Conservation (phyloP, 2,888 invertebrate genomes). For the Lepetodrilus schrolli region DNA sequence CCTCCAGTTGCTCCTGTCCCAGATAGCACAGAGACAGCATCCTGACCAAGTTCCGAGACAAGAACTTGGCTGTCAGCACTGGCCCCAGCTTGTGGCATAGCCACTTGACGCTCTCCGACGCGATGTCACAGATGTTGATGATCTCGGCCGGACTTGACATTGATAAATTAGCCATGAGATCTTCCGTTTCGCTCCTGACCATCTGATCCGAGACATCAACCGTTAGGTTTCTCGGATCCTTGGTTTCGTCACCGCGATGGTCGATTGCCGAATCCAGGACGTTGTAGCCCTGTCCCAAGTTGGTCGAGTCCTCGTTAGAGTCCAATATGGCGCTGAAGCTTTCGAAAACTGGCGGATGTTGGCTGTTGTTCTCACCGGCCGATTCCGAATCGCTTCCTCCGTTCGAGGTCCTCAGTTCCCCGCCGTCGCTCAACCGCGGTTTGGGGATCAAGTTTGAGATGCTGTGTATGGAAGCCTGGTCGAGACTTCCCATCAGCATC, state of each 20-base stretch:
- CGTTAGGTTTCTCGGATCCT: constrained; percentile 37
- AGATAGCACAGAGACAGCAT: constrained; percentile 96
- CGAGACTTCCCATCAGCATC: constrained; percentile 17
- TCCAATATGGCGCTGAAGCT: constrained; percentile 1
- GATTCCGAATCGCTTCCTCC: constrained; percentile 30
- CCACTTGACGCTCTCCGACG: constrained; percentile 82
- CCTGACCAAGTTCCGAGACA: constrained; percentile 91
- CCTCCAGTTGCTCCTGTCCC: constrained; percentile 75
- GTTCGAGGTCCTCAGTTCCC: constrained; percentile 2
- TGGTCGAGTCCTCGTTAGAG: constrained; percentile 23
- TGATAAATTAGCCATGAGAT: constrained; percentile 53
- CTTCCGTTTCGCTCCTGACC: constrained; percentile 72
- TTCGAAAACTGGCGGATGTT: background rate
- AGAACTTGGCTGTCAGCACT: constrained; percentile 90
- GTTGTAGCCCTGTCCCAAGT: background rate
- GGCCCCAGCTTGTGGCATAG: constrained; percentile 94
- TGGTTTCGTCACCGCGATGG: constrained; percentile 29
- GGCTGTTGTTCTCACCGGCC: background rate
- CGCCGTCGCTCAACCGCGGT: background rate
- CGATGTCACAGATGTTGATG: constrained; percentile 72
- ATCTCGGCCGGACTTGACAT: constrained; percentile 58
- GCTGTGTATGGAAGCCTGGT: constrained; percentile 52
- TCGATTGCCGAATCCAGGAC: constrained; percentile 25
- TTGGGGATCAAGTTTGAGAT: constrained; percentile 40
- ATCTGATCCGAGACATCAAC: constrained; percentile 46